These are phyloP conservation scores for Glaucopsyche alexis DNA, from an alignment of 2,888 invertebrate species.

Conservation along the genomic window DNA sequence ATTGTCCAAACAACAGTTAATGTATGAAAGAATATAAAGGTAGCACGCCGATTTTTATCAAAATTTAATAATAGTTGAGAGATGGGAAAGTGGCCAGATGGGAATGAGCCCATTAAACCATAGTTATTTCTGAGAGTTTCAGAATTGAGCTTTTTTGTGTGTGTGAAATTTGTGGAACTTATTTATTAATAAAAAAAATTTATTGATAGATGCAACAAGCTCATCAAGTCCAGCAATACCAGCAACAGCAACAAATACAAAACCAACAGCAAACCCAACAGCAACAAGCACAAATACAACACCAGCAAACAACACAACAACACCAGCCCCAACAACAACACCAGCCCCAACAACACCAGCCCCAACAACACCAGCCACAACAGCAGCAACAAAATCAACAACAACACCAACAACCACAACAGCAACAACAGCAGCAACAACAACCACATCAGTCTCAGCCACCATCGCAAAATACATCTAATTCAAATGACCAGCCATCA, in stretches of 20 bases:
- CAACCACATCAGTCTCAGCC: constrained; percentile 59
- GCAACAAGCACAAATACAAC: constrained; percentile 57
- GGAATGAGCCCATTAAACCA: no score
- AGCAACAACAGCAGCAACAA: constrained; percentile 57
- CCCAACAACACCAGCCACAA: constrained; percentile 55
- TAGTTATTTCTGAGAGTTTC: no score
- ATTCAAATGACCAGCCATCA: constrained; percentile 73
- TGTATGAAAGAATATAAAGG: no score
- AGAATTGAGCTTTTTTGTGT: no score
- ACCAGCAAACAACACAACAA: constrained; percentile 54
- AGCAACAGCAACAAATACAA: constrained; percentile 56
- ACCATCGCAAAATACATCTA: constrained; percentile 52
- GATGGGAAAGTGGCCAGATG: no score
- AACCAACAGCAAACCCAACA: constrained; percentile 66
- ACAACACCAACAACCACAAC: constrained; percentile 55
- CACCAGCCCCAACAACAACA: constrained; percentile 58
- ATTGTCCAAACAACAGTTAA: no score
- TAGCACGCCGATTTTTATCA: no score
- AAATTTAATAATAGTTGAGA: no score
- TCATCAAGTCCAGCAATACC: constrained; percentile 67
- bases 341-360: constrained; percentile 58
- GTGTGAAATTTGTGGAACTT: background rate
- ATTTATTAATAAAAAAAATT: background rate
- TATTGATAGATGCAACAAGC: constrained; percentile 63
- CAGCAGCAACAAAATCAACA: constrained; percentile 55